Base-by-base conservation (phyloP, 2,113 vertebrate species). In the Mustela lutreola region DNA sequence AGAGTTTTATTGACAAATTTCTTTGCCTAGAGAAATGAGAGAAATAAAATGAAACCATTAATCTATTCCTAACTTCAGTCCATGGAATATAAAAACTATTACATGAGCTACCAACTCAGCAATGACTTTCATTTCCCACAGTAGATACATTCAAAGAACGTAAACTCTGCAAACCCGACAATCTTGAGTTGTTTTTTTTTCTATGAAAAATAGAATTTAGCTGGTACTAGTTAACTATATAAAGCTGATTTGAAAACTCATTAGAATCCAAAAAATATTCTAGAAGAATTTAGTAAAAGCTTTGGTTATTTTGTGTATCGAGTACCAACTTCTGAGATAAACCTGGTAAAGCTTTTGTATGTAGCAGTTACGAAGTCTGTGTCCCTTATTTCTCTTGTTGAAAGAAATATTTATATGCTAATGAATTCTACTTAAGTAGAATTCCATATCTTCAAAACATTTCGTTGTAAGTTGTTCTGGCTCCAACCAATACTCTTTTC, bases 361-460 rank as follows among this genome's bases (percentile, higher is more conserved):
- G 21, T 4, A 63, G 22, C 36, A 89, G 42, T 53, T 93, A 58
- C 28, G 16, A 96, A 93, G 58, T 93, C 36, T 95, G 28, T 63
- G 15, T 93, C 97, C 50, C 78, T 89, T 89, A 11, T 73, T 96
- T 97, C 33, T 82, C n/a, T 90, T 45, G 45, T 65, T 90, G 42
- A 89, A 89, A 91, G n/a, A 93, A 88, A 58, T 48, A 89, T 93
- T 84, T 97, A 60, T 53, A 91, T 91, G 56, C 67, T 97, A 97
- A 91, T 91, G 42, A 84, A 81, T 93, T 91, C 78, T 36, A 36
- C 71, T 88, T 88, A n/a, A 89, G 21, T 53, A 85, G 48, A 91
- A 94, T 48, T 85, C 31, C 6, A 7, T 60, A 76, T 82, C 95
- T 89, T 76, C 36, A 21, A 81, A 86, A 26, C 50, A 82, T n/a